Conservation (phyloP, 2,797 vertebrate species). For the Yasuhikotakia modesta region DNA sequence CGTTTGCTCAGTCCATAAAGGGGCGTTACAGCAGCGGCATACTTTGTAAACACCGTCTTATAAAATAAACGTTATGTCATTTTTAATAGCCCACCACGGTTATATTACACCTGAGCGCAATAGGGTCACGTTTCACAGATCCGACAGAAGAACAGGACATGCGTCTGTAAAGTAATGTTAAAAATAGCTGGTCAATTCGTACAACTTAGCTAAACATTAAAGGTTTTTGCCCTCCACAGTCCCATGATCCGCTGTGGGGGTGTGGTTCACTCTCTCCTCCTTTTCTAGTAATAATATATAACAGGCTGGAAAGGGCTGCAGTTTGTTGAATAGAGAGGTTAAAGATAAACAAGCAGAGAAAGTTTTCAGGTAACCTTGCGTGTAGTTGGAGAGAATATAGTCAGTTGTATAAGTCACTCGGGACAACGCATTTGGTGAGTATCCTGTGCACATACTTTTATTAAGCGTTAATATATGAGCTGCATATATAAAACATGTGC, state of each 20-base stretch:
- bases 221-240: constrained; percentile 50
- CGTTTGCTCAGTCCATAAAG: background rate
- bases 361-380: background rate
- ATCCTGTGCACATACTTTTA: background rate
- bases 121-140: background rate
- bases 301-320: constrained; percentile 18
- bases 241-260: constrained; percentile 68
- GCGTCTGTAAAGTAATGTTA: background rate
- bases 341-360: background rate
- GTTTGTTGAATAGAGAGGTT: constrained; percentile 20
- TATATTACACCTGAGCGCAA: background rate
- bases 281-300: constrained; percentile 45
- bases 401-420: background rate
- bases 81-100: background rate
- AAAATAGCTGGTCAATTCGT: constrained; percentile 61
- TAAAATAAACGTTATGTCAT: constrained; percentile 11
- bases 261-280: constrained; percentile 61
- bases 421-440: constrained; percentile 25
- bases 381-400: background rate
- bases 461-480: too few relatives aligned
- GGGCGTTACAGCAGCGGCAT: background rate
- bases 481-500: too few relatives aligned
- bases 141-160: background rate
- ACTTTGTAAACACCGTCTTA: background rate
- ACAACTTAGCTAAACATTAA: constrained; percentile 72